Evolutionary conservation across 2,113 vertebrate genomes (phyloP).

Genomic region (Pavo muticus): DNA sequence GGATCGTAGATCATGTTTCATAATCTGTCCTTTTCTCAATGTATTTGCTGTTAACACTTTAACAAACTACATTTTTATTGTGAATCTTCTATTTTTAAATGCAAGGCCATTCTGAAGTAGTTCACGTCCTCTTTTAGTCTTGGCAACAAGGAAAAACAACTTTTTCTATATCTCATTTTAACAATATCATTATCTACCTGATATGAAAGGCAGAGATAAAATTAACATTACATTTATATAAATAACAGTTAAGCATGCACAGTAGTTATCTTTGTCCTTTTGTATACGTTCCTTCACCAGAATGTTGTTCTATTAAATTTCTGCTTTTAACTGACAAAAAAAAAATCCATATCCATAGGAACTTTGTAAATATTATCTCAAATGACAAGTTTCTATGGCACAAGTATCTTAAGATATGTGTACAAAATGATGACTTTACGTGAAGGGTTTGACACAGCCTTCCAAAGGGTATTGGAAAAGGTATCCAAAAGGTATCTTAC

Average conservation of each 20-base stretch:
- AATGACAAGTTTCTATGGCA: slow-evolving; percentile 32
- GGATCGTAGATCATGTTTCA: background rate
- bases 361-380: slow-evolving; percentile 15
- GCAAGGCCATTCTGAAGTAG: background rate
- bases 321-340: slow-evolving; percentile 50
- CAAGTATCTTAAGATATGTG: slow-evolving; percentile 50
- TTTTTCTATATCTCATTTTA: background rate
- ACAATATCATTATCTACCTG: background rate
- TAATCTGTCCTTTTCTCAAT: background rate
- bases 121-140: background rate
- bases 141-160: background rate
- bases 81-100: background rate
- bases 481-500: background rate
- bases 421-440: slow-evolving; percentile 58
- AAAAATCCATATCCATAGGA: slow-evolving; percentile 67
- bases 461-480: slow-evolving; percentile 39
- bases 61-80: background rate
- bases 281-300: background rate
- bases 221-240: background rate
- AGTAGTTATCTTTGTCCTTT: background rate
- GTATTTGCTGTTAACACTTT: background rate
- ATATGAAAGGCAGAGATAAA: background rate
- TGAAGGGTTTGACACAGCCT: slow-evolving; percentile 43
- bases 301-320: slow-evolving; percentile 43
- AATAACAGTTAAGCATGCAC: background rate